Conservation (phyloP, 2,888 invertebrate species). For the Macrosoma leucophasiata region DNA sequence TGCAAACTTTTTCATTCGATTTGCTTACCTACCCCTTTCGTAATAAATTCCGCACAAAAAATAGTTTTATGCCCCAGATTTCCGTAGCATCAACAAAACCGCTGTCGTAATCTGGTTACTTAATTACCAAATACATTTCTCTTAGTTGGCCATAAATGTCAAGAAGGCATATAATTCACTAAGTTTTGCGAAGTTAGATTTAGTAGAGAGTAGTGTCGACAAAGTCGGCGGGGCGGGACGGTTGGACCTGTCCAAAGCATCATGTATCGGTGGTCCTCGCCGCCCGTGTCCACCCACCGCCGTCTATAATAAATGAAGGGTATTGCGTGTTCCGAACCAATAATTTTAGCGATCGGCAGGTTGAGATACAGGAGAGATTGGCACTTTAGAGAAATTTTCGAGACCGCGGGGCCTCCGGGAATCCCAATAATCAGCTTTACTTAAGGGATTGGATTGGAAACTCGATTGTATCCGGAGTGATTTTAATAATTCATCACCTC, state of each 20-base stretch:
- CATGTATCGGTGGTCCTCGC: neutral
- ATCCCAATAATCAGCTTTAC: conserved; percentile 71
- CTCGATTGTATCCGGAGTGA: conserved; percentile 66
- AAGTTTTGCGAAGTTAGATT: conserved; percentile 41
- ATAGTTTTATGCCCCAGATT: conserved; percentile 56
- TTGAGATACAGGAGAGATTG: conserved; percentile 49
- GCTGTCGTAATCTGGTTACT: conserved; percentile 56
- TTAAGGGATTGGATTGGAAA: conserved; percentile 71
- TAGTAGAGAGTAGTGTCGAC: conserved; percentile 29
- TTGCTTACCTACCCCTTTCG: conserved; percentile 46
- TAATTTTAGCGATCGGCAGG: conserved; percentile 48
- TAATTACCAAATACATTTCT: conserved; percentile 64
- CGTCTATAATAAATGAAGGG: conserved; percentile 57
- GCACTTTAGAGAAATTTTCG: conserved; percentile 63
- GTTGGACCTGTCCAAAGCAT: neutral
- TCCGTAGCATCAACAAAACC: conserved; percentile 56
- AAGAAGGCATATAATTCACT: conserved; percentile 49
- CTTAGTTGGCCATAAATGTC: conserved; percentile 59
- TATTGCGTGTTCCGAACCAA: conserved; percentile 51
- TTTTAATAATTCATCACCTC: conserved; percentile 71
- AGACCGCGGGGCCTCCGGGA: conserved; percentile 49
- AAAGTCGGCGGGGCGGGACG: conserved; percentile 5
- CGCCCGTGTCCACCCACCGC: conserved; percentile 1
- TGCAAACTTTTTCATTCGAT: conserved; percentile 37
- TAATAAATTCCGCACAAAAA: conserved; percentile 56